Evolutionary conservation across 2,113 vertebrate genomes (phyloP), one percentile per base, ranked within the genome.

Genomic region (Triplophysa rosa): DNA sequence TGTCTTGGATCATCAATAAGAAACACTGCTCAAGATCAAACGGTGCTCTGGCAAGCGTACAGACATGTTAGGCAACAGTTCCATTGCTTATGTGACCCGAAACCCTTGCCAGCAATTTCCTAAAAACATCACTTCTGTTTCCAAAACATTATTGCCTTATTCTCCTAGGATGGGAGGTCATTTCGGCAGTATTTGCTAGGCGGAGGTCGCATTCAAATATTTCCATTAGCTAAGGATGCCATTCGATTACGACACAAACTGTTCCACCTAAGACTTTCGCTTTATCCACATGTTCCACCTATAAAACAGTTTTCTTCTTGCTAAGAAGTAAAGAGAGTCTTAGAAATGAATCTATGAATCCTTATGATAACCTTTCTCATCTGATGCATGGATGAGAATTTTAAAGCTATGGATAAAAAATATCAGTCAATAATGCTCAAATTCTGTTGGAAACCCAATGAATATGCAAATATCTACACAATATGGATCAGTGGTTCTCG

Each of bases 51-150:
- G 67, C 66, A 71, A 45, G 23, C 74, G 19, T 69, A 66, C 52
- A 66, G 47, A 66, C 49, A 72, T 65, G 49, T 82, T 82, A 72
- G 61, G 80, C 67, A 81, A 81, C 63, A 78, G 52, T 68, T 81
- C 74, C 62, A 70, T 64, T 67, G 70, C 71, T 42, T 67, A 67
- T 66, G 66, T 14, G 47, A 47, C 61, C 54, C 42, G n/a, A 80
- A 70, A 29, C n/a, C 73, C 66, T 67, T 45, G 73, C 80, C 80
- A 78, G 61, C 59, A 69, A 77, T 72, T 78, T 78, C 61, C 75
- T 82, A 67, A 78, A 78, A 72, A 72, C 64, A 78, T 71, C 61
- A 58, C 33, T 42, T 71, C 37, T 77, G 59, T 42, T 52, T 70
- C 74, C 67, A 67, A 82, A 56, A 62, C 62, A 54, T 70, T 64